A percentile compares a stretch with the other conserved stretches of the same genome.
Evolutionary conservation across 2,797 vertebrate species (phyloP).

Genomic region (Phoebastria nigripes): DNA sequence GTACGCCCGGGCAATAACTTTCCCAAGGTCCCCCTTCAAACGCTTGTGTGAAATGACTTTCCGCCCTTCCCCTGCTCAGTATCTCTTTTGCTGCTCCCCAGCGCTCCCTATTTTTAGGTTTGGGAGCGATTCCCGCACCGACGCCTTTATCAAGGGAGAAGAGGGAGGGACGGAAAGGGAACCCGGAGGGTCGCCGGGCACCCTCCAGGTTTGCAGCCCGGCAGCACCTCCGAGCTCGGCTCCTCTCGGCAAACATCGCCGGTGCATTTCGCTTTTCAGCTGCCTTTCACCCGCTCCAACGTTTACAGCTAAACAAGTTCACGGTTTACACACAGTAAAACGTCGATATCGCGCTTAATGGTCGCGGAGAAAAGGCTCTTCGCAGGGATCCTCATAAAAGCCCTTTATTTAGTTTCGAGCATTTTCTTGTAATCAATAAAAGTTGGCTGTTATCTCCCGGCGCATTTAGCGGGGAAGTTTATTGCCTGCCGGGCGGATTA

Average conservation of each 20-base stretch:
- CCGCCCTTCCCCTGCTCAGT: background rate
- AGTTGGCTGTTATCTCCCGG: conserved; percentile 60
- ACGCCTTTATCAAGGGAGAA: no score
- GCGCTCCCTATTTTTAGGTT: background rate
- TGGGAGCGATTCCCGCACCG: background rate
- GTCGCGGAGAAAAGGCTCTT: background rate
- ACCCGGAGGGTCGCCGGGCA: no score
- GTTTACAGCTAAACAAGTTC: conserved; percentile 37
- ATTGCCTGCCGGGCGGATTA: conserved; percentile 66
- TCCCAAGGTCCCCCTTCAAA: background rate
- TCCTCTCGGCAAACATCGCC: background rate
- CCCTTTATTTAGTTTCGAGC: conserved; percentile 52
- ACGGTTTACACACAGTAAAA: conserved; percentile 43
- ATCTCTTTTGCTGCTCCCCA: background rate
- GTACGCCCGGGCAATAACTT: fast-evolving
- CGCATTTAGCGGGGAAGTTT: conserved; percentile 68
- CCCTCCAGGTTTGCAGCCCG: background rate
- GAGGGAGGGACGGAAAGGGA: background rate
- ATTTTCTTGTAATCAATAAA: conserved; percentile 66
- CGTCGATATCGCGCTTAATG: background rate
- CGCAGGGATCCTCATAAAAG: conserved; percentile 59
- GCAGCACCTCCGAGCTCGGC: background rate
- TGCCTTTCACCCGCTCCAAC: background rate
- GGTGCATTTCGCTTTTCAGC: background rate
- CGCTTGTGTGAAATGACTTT: fast-evolving